Evolutionary conservation across 2,113 vertebrate species (phyloP).

Genomic region (Lepisosteus oculatus): DNA sequence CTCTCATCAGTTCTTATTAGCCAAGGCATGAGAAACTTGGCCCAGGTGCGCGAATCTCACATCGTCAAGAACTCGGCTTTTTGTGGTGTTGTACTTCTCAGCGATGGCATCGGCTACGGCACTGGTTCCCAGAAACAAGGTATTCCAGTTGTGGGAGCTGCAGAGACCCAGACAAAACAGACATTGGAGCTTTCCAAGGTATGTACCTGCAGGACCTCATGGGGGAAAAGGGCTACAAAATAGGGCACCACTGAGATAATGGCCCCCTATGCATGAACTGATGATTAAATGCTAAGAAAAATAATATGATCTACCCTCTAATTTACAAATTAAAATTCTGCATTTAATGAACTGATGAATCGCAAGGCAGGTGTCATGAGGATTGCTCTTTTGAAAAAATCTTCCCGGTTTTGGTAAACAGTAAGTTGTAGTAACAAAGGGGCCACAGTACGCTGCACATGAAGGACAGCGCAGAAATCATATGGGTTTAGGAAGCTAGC

Average conservation of each 20-base stretch:
- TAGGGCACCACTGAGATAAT: no score
- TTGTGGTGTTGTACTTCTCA: slow-evolving; percentile 87
- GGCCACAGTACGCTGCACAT: not conserved
- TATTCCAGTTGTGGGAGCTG: slow-evolving; percentile 96
- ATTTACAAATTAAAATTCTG: no score
- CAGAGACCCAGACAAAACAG: slow-evolving; percentile 12
- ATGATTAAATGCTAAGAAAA: not conserved
- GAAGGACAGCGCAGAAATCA: not conserved
- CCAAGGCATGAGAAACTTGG: not conserved
- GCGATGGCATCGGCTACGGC: slow-evolving; percentile 90
- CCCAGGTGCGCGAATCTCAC: slow-evolving; percentile 66
- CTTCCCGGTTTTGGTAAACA: no score
- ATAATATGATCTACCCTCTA: no score
- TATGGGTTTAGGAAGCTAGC: no score
- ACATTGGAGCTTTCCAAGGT: not conserved
- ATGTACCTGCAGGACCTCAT: no score
- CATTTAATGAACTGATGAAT: no score
- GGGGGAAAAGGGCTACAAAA: no score
- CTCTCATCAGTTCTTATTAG: not conserved
- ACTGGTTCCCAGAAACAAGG: slow-evolving; percentile 86
- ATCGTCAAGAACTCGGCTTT: slow-evolving; percentile 91
- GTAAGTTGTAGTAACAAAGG: no score
- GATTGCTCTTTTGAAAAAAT: no score
- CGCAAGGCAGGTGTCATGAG: no score
- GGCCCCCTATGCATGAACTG: not conserved